A percentile compares a stretch with the other conserved stretches of the same genome.
Conservation (phyloP, 2,888 invertebrate species). For the Trichopoda pennipes region DNA sequence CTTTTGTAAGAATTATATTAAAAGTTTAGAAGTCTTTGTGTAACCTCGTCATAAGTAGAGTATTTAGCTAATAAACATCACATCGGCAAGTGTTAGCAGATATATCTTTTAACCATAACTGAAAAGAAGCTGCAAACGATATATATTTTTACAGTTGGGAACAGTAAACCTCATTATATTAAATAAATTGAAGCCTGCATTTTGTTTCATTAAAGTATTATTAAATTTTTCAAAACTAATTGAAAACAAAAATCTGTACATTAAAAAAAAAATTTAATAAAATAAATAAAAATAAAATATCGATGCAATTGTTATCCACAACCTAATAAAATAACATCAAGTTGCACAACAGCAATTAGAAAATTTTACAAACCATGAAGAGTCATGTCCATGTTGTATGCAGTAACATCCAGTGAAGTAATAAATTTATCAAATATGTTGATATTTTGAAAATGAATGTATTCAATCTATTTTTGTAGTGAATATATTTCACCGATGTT, state of each 20-base stretch:
- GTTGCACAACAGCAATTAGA: conserved; percentile 1
- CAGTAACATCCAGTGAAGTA: conserved; percentile 50
- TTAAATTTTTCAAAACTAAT: neutral
- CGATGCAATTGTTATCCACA: conserved; percentile 28
- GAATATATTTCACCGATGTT: conserved; percentile 60
- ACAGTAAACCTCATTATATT: too few species aligned
- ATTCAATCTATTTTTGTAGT: conserved; percentile 59
- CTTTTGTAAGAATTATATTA: too few species aligned
- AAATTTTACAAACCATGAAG: conserved; percentile 8
- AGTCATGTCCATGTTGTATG: conserved; percentile 26
- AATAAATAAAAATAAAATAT: conserved; percentile 10
- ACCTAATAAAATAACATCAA: conserved; percentile 43
- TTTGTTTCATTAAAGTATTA: neutral
- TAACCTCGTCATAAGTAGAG: too few species aligned
- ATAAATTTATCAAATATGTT: conserved; percentile 62
- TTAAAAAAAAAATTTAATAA: conserved; percentile 19
- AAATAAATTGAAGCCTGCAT: neutral
- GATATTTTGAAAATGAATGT: conserved; percentile 61
- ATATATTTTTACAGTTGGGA: too few species aligned
- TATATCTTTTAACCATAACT: too few species aligned
- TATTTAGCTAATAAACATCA: too few species aligned
- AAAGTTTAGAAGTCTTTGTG: too few species aligned
- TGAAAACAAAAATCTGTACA: conserved; percentile 7
- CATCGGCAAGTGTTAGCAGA: too few species aligned
- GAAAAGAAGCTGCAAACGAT: too few species aligned